phyloP scores from a whole-genome alignment of 2,797 vertebrate genomes.

The Masticophis lateralis region DNA sequence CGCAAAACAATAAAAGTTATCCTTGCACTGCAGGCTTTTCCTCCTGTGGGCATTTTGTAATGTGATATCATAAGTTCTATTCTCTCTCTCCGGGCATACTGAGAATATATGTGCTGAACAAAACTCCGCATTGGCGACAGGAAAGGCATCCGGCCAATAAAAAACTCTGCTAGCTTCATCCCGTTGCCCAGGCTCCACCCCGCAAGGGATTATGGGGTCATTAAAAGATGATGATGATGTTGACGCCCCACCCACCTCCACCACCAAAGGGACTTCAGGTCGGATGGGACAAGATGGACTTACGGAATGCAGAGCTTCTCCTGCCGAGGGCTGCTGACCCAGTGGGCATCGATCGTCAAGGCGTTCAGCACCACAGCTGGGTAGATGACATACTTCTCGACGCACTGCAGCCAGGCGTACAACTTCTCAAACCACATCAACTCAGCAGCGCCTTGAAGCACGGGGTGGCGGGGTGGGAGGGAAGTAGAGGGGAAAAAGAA shows the following conservation, averaged over 20 bases:
- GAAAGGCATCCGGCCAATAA: too few species aligned
- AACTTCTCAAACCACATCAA: conserved; percentile 95
- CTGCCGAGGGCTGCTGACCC: conserved; percentile 77
- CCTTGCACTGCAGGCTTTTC: too few species aligned
- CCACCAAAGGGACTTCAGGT: rapidly evolving
- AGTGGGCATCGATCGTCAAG: conserved; percentile 83
- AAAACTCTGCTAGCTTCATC: too few species aligned
- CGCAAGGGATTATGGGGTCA: too few species aligned
- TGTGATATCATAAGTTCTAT: too few species aligned
- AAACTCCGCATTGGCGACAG: too few species aligned
- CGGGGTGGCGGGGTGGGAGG: neutral
- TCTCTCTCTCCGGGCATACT: too few species aligned
- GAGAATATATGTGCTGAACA: too few species aligned
- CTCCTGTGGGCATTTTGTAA: too few species aligned
- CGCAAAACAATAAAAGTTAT: too few species aligned
- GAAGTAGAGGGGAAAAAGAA: neutral
- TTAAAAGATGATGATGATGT: too few species aligned
- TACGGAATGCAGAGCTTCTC: conserved; percentile 88
- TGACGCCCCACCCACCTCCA: neutral
- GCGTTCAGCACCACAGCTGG: conserved; percentile 89
- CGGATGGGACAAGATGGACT: conserved; percentile 11
- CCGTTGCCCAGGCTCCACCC: too few species aligned
- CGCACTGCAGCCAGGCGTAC: conserved; percentile 87
- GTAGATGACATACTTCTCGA: conserved; percentile 89
- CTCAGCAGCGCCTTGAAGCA: conserved; percentile 82